Base-by-base conservation (phyloP, 2,113 vertebrate species). In the Heterochromis multidens region DNA sequence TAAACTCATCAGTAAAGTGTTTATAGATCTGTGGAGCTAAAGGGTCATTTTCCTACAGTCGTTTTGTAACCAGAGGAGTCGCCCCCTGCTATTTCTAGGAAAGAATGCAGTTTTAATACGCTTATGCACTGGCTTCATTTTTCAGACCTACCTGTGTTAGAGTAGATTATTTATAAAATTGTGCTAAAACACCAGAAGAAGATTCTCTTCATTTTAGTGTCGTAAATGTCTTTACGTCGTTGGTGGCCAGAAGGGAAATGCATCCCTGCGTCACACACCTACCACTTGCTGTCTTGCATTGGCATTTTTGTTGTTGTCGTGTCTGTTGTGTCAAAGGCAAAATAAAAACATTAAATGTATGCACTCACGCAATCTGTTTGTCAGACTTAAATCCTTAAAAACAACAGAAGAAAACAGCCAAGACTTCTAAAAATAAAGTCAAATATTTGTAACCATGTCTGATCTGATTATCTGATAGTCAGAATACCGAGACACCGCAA, bases 401-500 rank as follows among this genome's bases (percentile, higher is more conserved):
- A 82, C 17, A 72, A 61, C 8, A 83, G 81, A 60, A 52, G 6
- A 31, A 80, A 81, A 79, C 43, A 83, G 16, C 77, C n/a, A 65
- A 27, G 46, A 7, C 9, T 74, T 65, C 33, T 79, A 86, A 86
- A 92, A 91, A 86, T 88, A 84, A 54, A 61, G 35, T 7, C 10
- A 54, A 14, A 74, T 29, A 25, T 58, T 78, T 58, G 16, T 46
- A 52, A 62, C 54, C 25, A 72, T 52, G 91, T 89, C 92, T 93
- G 76, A 83, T 86, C 79, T 82, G 90, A 94, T 88, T 60, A 56
- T 27, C 61, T 37, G 27, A 60, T 61, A 81, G 59, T 54, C 16
- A 54, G 82, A 91, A 91, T 77, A 90, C 88, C 14, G 43, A 65
- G 56, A 77, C 80, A 87, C 40, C 61, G 61, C 88, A 90, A 85